These are phyloP conservation scores for Poeciliopsis presidionis DNA, from an alignment of 2,797 vertebrate species.

Conservation along the genomic window DNA sequence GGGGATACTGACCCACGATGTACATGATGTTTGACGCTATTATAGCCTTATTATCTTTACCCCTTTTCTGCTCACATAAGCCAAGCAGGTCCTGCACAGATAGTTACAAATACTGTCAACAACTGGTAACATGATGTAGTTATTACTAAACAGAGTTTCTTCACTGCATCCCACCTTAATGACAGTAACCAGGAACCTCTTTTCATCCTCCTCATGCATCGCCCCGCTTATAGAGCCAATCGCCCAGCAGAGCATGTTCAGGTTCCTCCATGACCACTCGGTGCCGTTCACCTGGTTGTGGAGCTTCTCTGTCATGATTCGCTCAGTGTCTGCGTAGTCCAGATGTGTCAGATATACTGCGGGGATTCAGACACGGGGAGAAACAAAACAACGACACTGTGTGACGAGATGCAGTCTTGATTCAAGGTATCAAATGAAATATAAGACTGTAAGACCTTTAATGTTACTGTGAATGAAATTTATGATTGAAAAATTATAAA, in stretches of 20 bases:
- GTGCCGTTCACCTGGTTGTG: constrained; percentile 98
- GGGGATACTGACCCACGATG: constrained; percentile 96
- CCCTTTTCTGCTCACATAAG: constrained; percentile 96
- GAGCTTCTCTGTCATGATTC: constrained; percentile 98
- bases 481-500: no score
- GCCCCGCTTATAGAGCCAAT: constrained; percentile 98
- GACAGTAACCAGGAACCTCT: constrained; percentile 96
- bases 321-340: constrained; percentile 96
- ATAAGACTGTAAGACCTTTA: no score
- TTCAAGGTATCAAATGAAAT: no score
- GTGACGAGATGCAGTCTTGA: not conserved
- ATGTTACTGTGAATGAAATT: no score
- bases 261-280: constrained; percentile 98
- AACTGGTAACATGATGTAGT: not conserved
- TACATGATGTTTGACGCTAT: constrained; percentile 99
- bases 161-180: constrained; percentile 86
- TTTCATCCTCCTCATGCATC: constrained; percentile 99
- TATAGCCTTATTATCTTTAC: constrained; percentile 98
- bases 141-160: not conserved
- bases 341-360: constrained; percentile 95
- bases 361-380: not conserved
- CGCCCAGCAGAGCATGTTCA: constrained; percentile 98
- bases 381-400: not conserved
- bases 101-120: not conserved
- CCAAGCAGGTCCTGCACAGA: constrained; percentile 89